phyloP scores from a whole-genome alignment of 2,797 vertebrate species.

The Clamator glandarius region DNA sequence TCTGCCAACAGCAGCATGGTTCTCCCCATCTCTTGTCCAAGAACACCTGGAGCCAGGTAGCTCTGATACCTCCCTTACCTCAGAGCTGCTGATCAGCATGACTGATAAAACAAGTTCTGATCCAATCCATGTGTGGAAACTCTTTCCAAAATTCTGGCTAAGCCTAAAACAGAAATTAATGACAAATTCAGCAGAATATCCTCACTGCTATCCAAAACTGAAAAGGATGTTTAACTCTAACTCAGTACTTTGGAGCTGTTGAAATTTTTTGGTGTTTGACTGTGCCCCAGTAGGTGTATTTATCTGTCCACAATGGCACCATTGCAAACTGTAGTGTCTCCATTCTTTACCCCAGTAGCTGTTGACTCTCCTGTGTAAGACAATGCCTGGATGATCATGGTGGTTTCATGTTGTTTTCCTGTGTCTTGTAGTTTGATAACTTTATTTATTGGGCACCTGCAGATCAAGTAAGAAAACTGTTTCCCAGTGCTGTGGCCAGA shows the following conservation, averaged over 20 bases:
- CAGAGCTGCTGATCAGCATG: neutral
- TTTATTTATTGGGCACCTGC: neutral
- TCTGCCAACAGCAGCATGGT: accelerated
- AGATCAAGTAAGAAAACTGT: neutral
- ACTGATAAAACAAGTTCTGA: neutral
- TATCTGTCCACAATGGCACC: accelerated
- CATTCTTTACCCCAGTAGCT: neutral
- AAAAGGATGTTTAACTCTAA: neutral
- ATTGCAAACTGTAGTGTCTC: neutral
- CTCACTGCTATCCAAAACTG: neutral
- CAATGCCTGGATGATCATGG: neutral
- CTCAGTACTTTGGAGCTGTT: neutral
- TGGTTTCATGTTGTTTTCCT: neutral
- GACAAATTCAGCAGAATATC: neutral
- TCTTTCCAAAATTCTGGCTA: neutral
- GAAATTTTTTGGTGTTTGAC: neutral
- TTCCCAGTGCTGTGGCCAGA: neutral
- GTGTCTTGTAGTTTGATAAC: neutral
- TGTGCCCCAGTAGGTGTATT: neutral
- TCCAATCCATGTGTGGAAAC: neutral
- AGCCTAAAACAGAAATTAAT: neutral
- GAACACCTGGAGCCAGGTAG: neutral
- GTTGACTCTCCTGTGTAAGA: neutral
- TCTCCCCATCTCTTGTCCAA: neutral
- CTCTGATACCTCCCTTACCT: neutral